Evolutionary conservation across 2,113 vertebrate genomes (phyloP), one percentile per base, ranked within the genome.

Genomic region (Percina caprodes): DNA sequence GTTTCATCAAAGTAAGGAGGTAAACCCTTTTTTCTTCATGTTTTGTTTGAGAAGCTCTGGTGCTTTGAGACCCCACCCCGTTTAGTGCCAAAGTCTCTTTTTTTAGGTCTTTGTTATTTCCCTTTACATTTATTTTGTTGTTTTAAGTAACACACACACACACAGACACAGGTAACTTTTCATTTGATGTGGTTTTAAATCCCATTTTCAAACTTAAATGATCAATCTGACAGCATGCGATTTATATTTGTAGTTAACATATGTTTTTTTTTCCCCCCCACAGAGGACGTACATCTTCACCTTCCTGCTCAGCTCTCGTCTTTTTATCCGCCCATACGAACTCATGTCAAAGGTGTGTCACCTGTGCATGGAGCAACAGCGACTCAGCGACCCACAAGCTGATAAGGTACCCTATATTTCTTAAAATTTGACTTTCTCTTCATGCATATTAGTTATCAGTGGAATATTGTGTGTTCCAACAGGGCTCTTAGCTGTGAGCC

Each of bases 241-340:
- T 65, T 65, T 0, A 8, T 5, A 63, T 39, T 79, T 59, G 39
- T 69, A 3, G 8, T 54, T 33, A 86, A 72, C 80, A 1, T 46
- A 0, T 14, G 42, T 56, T 35, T 6, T 24, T 82, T 70, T 45
- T 16, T 39, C 16, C 65, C 83, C n/a, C 69, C 83, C 19, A 11
- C 95, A 99, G 98, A 97, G 96, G 86, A 98, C 97, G 0, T 99
- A 97, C 80, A 97, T 98, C 88, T 99, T 99, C 87, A 99, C 97
- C 58, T 99, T 99, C 89, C 94, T 99, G 39, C 96, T 99, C 67
- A 99, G 96, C 73, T 98, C 97, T 5, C 97, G 97, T 15, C 93
- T 99, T 33, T 99, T 98, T 84, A 93, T 99, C 91, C 97, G 95
- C 68, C 98, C 98, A 0, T 95, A 96, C 0, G 97, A 99, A 59